Conservation (phyloP, 2,113 vertebrate genomes). For the Seriola dumerili region DNA sequence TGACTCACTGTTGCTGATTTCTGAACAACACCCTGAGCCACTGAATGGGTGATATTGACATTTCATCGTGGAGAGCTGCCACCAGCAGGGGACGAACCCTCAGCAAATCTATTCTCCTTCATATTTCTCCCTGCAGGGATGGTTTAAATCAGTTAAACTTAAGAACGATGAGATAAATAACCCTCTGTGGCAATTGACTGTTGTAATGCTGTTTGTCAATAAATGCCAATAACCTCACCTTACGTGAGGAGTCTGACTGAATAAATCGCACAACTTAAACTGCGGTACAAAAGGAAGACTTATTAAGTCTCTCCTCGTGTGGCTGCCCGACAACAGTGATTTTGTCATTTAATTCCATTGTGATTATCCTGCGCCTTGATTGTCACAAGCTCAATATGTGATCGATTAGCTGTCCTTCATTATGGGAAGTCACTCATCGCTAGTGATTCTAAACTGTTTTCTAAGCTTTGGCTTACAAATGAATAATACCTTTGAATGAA, state of each 20-base stretch:
- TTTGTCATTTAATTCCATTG: slow-evolving; percentile 62
- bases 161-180: slow-evolving; percentile 55
- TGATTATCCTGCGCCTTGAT: slow-evolving; percentile 70
- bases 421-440: slow-evolving; percentile 58
- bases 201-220: slow-evolving; percentile 69
- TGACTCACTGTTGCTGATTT: slow-evolving; percentile 43
- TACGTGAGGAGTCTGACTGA: slow-evolving; percentile 39
- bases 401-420: slow-evolving; percentile 76
- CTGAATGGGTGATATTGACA: slow-evolving; percentile 39
- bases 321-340: slow-evolving; percentile 56
- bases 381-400: slow-evolving; percentile 73
- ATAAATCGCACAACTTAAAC: slow-evolving; percentile 59
- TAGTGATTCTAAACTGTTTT: slow-evolving; percentile 54
- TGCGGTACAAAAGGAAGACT: slow-evolving; percentile 40
- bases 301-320: slow-evolving; percentile 54
- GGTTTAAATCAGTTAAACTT: slow-evolving; percentile 49
- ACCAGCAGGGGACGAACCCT: slow-evolving; percentile 1
- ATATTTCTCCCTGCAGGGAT: slow-evolving; percentile 39
- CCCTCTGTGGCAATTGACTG: slow-evolving; percentile 62
- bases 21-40: slow-evolving; percentile 26
- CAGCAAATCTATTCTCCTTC: slow-evolving; percentile 37
- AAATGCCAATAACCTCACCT: slow-evolving; percentile 66
- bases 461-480: slow-evolving; percentile 52
- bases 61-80: slow-evolving; percentile 33
- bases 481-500: slow-evolving; percentile 49